Base-by-base conservation (phyloP, 2,888 invertebrate species). In the Meteorus colon region DNA sequence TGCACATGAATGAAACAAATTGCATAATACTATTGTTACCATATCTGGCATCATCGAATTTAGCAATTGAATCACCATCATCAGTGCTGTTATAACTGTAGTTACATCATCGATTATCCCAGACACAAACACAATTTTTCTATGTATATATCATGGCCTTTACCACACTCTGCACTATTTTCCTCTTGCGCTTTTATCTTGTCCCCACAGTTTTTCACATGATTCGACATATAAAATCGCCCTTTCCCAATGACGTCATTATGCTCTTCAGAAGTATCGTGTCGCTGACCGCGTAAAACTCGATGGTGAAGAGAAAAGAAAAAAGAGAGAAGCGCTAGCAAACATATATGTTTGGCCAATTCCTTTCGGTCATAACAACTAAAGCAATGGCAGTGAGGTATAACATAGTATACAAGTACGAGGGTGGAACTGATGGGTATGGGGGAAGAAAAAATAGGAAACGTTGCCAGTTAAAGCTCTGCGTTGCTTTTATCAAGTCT, bases 401-500 rank as follows among this genome's bases (percentile, higher is more conserved):
- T 19, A 55, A 19, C 19, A 8, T 24, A 10, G 62, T 62, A 14
- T 29, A 60, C 6, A 29, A 62, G 10, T 29, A 60, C 29, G 16
- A 31, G 62, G 62, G 14, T 27, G 62, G 16, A 62, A 62, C 12
- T 62, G n/a, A 29, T 29, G 31, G 31, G 14, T 1, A 62, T 27
- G 10, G 16, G 62, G 62, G 31, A 12, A 31, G 41, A 12, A 55
- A n/a, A 19, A 55, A 19, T 19, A 55, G 55, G 24, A 19, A n/a
- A 55, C n/a, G 55, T 2, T 4, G 24, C 19, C 19, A 55, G 55
- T 55, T 19, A 55, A 55, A 4, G n/a, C 8, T 19, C 3, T 6
- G 10, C 6, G n/a, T 19, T 37, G 27, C 34, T 65, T 12, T 29
- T 55, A 78, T 77, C 63, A 70, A 37, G 31, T 65, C n/a, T 31